Evolutionary conservation across 2,113 vertebrate genomes (phyloP).

Genomic region (Gymnogyps californianus): DNA sequence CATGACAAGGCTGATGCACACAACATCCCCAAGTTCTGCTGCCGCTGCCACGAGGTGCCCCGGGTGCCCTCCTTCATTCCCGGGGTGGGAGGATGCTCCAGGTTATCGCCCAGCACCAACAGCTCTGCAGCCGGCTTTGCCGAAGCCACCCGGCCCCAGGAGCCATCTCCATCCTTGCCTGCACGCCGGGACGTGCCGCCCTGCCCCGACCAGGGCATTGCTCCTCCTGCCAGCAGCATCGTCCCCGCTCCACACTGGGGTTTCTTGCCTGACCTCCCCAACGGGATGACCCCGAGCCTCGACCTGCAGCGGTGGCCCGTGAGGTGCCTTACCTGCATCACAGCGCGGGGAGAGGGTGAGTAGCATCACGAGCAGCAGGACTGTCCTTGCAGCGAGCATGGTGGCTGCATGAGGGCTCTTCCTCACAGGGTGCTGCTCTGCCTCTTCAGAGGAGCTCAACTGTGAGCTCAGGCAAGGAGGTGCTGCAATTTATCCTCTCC

Average conservation of each 20-base stretch:
- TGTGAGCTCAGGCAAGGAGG: not conserved
- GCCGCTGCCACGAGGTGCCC: not conserved
- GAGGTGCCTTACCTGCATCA: not conserved
- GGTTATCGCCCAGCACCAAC: not conserved
- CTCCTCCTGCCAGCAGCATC: not conserved
- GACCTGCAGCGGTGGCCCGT: accelerated
- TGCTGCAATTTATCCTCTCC: not conserved
- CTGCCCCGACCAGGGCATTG: not conserved
- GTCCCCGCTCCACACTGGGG: accelerated
- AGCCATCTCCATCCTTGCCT: not conserved
- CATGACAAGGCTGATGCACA: not conserved
- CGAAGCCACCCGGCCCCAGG: not conserved
- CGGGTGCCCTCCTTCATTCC: not conserved
- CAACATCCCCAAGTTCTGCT: not conserved
- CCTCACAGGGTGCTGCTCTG: not conserved
- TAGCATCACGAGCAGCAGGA: not conserved
- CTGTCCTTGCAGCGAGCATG: not conserved
- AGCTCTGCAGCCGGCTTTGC: not conserved
- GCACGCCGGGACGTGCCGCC: not conserved
- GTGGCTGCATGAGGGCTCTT: not conserved
- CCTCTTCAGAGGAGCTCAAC: not conserved
- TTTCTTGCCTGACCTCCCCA: not conserved
- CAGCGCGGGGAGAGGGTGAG: not conserved
- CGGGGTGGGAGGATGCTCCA: not conserved
- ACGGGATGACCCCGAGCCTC: accelerated